A percentile compares a stretch with the other conserved stretches of the same genome.
Evolutionary conservation across 2,797 vertebrate genomes (phyloP).

Genomic region (Halcyon leucocephala): DNA sequence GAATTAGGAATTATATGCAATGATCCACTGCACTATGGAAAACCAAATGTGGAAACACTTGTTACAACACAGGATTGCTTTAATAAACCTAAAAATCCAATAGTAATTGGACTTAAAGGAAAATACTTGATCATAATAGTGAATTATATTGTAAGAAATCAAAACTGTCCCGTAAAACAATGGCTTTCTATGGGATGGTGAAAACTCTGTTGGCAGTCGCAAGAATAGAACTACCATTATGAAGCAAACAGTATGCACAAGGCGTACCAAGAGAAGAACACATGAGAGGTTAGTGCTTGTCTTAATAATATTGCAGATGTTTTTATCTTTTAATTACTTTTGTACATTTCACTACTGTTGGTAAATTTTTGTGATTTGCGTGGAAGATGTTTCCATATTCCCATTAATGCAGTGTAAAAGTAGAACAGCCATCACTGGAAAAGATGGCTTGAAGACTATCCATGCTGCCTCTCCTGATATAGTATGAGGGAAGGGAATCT

Average conservation of each 20-base stretch:
- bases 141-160: neutral
- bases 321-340: neutral
- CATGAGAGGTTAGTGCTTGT: neutral
- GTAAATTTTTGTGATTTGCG: neutral
- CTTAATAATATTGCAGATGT: neutral
- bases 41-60: slow-evolving; percentile 45
- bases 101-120: neutral
- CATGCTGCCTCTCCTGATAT: neutral
- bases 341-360: neutral
- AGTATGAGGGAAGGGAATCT: neutral
- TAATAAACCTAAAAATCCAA: neutral
- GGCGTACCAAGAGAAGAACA: neutral
- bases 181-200: neutral
- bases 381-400: slow-evolving; percentile 36
- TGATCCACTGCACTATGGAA: neutral
- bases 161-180: neutral
- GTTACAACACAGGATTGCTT: neutral
- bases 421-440: neutral
- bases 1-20: neutral
- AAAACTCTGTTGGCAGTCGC: neutral
- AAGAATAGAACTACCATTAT: neutral
- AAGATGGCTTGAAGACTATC: neutral
- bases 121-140: neutral
- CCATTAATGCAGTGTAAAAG: neutral
- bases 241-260: neutral